Base-by-base conservation (phyloP, 2,797 vertebrate species). In the Nannoperca obscura region DNA sequence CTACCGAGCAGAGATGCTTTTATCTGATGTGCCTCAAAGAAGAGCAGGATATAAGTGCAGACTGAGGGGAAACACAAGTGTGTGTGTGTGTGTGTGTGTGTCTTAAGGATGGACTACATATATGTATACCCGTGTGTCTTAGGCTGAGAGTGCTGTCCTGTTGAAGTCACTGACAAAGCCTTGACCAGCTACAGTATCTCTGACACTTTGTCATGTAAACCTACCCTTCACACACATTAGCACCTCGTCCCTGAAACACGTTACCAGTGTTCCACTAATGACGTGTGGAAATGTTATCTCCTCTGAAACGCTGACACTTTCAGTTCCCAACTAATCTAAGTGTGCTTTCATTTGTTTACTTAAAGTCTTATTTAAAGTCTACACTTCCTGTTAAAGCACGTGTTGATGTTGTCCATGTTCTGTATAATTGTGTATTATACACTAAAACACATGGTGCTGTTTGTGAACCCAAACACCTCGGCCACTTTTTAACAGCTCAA, bases 191-290 rank as follows among this genome's bases (percentile, higher is more conserved):
- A 13, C 61, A 71, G 66, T 58, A 59, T 82, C 50, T 79, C 71
- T 66, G 77, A 71, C 75, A 78, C 54, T 40, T 55, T 78, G 72
- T 70, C 74, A 82, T 2, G 59, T 73, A 71, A 90, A 47, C 59
- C 75, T 59, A 12, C 61, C 24, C 53, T 80, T 63, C 78, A 75
- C 72, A 59, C 83, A 82, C 78, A 82, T 81, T 76, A 60, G 62
- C 82, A 82, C 73, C 73, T 79, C 22, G 55, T 84, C 68, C 65
- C 24, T 27, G 24, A 27, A 27, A 44, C 50, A 80, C 47, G 13
- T 54, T 5, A 36, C n/a, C 9, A 61, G 69, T 42, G 71, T 34
- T 54, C 38, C 19, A 68, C 53, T 53, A 32, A 49, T 65, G 46
- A 73, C 14, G 14, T 17, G 42, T 59, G 62, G 24, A 42, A 71